Evolutionary conservation across 2,888 invertebrate genomes (phyloP).

Genomic region (Caenorhabditis virilis): DNA sequence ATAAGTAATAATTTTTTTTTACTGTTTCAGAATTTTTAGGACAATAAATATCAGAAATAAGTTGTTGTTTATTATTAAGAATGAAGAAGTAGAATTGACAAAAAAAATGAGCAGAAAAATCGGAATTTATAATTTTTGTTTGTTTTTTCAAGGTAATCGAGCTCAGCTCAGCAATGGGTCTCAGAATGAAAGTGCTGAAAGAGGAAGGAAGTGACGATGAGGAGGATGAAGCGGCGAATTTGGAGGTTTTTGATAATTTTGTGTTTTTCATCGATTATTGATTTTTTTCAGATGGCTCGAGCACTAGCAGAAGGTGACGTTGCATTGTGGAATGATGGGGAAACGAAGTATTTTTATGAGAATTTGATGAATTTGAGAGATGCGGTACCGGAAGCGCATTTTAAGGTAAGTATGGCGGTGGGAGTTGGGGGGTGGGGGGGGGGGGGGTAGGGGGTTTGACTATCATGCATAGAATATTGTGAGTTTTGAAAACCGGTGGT

Average conservation of each 20-base stretch:
- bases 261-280: slow-evolving; percentile 2
- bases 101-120: not conserved
- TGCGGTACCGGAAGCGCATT: slow-evolving; percentile 46
- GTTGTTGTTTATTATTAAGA: too few species aligned
- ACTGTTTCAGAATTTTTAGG: too few species aligned
- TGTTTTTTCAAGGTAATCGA: slow-evolving; percentile 22
- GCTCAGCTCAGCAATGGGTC: slow-evolving; percentile 43
- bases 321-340: slow-evolving; percentile 59
- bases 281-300: slow-evolving; percentile 40
- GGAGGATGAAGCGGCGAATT: slow-evolving; percentile 54
- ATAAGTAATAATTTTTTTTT: too few species aligned
- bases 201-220: slow-evolving; percentile 66
- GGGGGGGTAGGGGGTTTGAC: too few species aligned
- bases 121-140: too few species aligned
- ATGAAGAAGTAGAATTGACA: too few species aligned
- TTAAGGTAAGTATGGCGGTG: too few species aligned
- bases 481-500: too few species aligned
- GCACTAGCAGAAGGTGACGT: slow-evolving; percentile 55
- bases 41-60: too few species aligned
- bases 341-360: slow-evolving; percentile 57
- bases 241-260: slow-evolving; percentile 26
- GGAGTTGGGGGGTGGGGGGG: too few species aligned
- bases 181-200: slow-evolving; percentile 47
- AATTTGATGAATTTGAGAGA: slow-evolving; percentile 46
- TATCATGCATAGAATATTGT: too few species aligned